Percentiles rank a stretch among this genome's conserved stretches.
Conservation (phyloP, 2,113 vertebrate species). For the Piliocolobus tephrosceles region DNA sequence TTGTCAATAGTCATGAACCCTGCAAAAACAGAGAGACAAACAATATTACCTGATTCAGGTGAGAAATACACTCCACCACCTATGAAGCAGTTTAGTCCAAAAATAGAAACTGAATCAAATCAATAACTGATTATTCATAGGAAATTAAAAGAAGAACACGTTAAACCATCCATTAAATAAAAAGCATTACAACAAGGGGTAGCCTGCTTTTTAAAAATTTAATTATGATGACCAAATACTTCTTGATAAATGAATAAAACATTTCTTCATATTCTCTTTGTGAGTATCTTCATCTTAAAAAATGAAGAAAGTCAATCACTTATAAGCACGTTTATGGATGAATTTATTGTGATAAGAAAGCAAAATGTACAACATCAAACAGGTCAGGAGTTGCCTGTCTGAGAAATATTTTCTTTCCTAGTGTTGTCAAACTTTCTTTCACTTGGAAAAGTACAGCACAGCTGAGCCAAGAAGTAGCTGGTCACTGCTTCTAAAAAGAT, state of each 20-base stretch:
- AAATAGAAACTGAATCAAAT: not conserved
- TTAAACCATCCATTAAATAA: not conserved
- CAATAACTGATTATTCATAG: not conserved
- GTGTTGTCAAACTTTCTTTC: not conserved
- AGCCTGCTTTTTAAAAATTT: not conserved
- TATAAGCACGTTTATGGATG: not conserved
- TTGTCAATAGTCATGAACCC: not conserved
- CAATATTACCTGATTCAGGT: not conserved
- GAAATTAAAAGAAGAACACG: not conserved
- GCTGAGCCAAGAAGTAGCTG: not conserved
- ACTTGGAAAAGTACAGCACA: not conserved
- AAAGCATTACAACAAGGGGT: constrained; percentile 5
- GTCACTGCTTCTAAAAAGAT: not conserved
- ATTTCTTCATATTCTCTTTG: not conserved
- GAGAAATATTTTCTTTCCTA: not conserved
- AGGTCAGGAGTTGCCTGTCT: not conserved
- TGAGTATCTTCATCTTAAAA: not conserved
- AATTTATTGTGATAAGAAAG: not conserved
- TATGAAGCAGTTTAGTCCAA: not conserved
- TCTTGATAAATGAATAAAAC: not conserved
- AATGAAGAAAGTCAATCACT: not conserved
- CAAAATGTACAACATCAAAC: not conserved
- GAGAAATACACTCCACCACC: not conserved
- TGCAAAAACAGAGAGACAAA: not conserved
- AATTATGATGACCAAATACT: not conserved